Base-by-base conservation (phyloP, 2,888 invertebrate genomes). In the Agriotes lineatus region DNA sequence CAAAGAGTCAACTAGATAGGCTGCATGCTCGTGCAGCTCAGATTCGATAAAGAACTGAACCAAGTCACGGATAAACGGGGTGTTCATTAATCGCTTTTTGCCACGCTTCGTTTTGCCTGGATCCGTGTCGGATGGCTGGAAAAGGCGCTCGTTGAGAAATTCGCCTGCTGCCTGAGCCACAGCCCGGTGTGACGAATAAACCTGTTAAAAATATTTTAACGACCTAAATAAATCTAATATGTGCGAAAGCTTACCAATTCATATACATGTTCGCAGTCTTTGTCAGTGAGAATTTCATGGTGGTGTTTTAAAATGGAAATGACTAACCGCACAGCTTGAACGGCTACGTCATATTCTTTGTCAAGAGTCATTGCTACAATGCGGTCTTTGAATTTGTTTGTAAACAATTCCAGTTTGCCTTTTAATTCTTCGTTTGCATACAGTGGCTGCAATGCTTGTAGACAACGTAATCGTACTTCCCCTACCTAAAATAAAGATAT, bases 31-130 rank as follows among this genome's bases (percentile, higher is more conserved):
- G 82, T 96, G 96, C 67, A 96, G 84, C 86, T 99, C 99, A 5
- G 97, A 97, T 87, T 99, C 99, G 77, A 98, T 98, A 85, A 98
- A 99, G 86, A 99, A 99, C 84, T 97, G 94, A 71, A 99, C 97
- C 72, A 98, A 88, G 89, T 98, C 97, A n/a, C 97, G 86, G 71
- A 99, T 92, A 60, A 98, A 90, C 37, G 97, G 96, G n/a, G 97
- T 96, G 83, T 95, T 96, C 37, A 94, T 91, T 72, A 95, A 87
- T 56, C 97, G 90, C 77, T 90, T 87, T 85, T 97, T 96, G 61
- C 96, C 95, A 70, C 96, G 88, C 82, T 93, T 93, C 0, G 94
- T 94, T 81, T 93, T 91, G 0, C 91, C 88, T 54, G 89, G 87
- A 61, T 90, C 90, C 71, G 89, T 87, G 35, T 90, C 89, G 62